Conservation (phyloP, 92 coral and sea anemone genomes). For the Parazoanthus darwini region DNA sequence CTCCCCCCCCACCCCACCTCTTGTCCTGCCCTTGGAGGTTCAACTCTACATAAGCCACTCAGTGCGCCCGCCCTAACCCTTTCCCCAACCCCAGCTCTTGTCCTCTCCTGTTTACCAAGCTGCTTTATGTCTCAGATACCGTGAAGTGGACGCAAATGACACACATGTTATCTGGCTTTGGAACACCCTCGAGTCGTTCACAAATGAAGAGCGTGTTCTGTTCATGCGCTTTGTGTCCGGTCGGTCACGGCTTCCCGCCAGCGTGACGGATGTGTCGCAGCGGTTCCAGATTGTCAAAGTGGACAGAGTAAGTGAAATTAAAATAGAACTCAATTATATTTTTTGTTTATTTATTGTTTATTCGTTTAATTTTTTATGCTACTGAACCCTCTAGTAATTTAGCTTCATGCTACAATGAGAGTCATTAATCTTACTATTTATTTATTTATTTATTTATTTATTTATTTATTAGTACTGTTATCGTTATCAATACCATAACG, state of each 20-base stretch:
- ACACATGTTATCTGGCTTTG: constrained; percentile 74
- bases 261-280: constrained; percentile 78
- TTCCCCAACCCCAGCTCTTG: too few relatives aligned
- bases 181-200: constrained; percentile 76
- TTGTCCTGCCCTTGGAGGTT: too few relatives aligned
- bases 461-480: background rate
- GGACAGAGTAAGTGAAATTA: constrained; percentile 64
- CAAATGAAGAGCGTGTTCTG: constrained; percentile 81
- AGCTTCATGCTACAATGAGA: too few relatives aligned
- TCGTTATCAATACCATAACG: too few relatives aligned
- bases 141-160: constrained; percentile 84
- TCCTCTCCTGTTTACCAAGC: background rate
- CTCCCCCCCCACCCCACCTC: too few relatives aligned
- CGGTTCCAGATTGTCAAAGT: constrained; percentile 87
- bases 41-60: background rate
- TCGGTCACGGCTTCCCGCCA: constrained; percentile 83
- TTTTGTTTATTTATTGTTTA: too few relatives aligned
- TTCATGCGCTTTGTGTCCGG: constrained; percentile 93
- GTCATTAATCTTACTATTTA: too few relatives aligned
- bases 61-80: too few relatives aligned
- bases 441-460: too few relatives aligned
- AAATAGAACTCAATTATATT: too few relatives aligned
- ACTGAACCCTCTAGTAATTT: too few relatives aligned
- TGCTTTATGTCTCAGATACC: constrained; percentile 55
- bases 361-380: too few relatives aligned